A percentile compares a stretch with the other conserved stretches of the same genome.
Conservation (phyloP, 2,797 vertebrate species). For the Numenius phaeopus region DNA sequence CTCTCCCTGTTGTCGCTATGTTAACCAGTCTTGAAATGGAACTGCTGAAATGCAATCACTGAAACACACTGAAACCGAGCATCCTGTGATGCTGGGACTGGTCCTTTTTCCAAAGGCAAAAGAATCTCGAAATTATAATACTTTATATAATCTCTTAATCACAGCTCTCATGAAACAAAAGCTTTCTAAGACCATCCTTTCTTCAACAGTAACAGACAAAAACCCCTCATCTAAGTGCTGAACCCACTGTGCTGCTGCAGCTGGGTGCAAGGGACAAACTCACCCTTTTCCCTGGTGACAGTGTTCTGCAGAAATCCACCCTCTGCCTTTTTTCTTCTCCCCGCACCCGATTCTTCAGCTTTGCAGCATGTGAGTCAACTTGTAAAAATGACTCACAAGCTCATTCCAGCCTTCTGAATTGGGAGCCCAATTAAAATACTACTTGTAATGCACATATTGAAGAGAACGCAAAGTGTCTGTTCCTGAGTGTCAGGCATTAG, state of each 20-base stretch:
- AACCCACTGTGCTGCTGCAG: not conserved
- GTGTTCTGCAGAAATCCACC: conserved; percentile 13
- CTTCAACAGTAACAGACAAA: not conserved
- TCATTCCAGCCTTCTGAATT: conserved; percentile 62
- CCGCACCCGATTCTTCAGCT: conserved; percentile 9
- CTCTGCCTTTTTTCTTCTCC: not conserved
- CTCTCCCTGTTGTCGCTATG: not conserved
- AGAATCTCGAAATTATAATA: not conserved
- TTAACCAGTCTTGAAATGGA: not conserved
- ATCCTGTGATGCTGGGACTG: not conserved
- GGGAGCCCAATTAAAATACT: conserved; percentile 69
- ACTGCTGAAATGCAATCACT: not conserved
- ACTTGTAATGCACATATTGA: conserved; percentile 72
- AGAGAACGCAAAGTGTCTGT: conserved; percentile 52
- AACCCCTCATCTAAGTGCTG: not conserved
- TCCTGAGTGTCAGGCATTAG: conserved; percentile 60
- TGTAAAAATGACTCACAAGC: conserved; percentile 66
- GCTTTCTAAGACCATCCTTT: conserved; percentile 11
- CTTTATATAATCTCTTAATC: conserved; percentile 8
- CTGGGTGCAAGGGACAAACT: not conserved
- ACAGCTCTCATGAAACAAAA: not conserved
- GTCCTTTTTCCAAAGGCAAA: not conserved
- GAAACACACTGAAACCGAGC: not conserved
- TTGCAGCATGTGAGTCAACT: conserved; percentile 69
- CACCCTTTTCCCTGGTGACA: not conserved